Evolutionary conservation across 2,888 invertebrate genomes (phyloP).

Genomic region (Biston betularia): DNA sequence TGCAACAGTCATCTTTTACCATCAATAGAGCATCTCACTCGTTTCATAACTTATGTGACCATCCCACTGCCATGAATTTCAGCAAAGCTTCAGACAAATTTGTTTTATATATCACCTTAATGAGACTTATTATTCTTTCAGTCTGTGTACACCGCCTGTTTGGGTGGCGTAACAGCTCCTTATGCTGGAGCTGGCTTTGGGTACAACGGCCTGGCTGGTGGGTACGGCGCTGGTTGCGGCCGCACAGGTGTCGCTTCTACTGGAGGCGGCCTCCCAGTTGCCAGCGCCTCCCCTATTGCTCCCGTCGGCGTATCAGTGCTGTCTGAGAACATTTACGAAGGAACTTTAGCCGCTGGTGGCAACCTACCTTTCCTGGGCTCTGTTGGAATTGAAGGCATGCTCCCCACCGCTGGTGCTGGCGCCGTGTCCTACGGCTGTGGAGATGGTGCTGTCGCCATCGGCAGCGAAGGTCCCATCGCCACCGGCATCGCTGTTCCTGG

Average conservation of each 20-base stretch:
- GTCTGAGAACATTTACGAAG: slow-evolving; percentile 57
- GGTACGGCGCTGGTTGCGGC: slow-evolving; percentile 33
- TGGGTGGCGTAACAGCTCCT: slow-evolving; percentile 6
- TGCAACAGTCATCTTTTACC: too few species aligned
- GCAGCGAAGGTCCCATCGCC: slow-evolving; percentile 39
- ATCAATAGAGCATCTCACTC: too few species aligned
- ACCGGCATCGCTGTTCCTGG: slow-evolving; percentile 35
- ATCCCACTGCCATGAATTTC: neutral
- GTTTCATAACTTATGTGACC: too few species aligned
- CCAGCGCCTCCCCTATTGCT: slow-evolving; percentile 49
- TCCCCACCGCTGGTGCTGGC: slow-evolving; percentile 52
- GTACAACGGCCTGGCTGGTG: slow-evolving; percentile 21
- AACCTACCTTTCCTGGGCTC: slow-evolving; percentile 57
- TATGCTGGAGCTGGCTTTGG: slow-evolving; percentile 11
- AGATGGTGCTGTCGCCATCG: slow-evolving; percentile 43
- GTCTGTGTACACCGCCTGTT: slow-evolving; percentile 5
- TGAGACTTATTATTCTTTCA: neutral
- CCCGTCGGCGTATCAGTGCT: slow-evolving; percentile 52
- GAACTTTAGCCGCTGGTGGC: slow-evolving; percentile 48
- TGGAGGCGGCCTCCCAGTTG: slow-evolving; percentile 49
- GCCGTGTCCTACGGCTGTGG: slow-evolving; percentile 52
- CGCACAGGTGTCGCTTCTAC: slow-evolving; percentile 46
- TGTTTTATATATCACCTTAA: too few species aligned
- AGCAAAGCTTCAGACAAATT: neutral
- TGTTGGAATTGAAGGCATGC: slow-evolving; percentile 51